Evolutionary conservation across 2,797 vertebrate species (phyloP), one percentile per base, ranked within the genome.

Genomic region (Enteromius trimaculatus): DNA sequence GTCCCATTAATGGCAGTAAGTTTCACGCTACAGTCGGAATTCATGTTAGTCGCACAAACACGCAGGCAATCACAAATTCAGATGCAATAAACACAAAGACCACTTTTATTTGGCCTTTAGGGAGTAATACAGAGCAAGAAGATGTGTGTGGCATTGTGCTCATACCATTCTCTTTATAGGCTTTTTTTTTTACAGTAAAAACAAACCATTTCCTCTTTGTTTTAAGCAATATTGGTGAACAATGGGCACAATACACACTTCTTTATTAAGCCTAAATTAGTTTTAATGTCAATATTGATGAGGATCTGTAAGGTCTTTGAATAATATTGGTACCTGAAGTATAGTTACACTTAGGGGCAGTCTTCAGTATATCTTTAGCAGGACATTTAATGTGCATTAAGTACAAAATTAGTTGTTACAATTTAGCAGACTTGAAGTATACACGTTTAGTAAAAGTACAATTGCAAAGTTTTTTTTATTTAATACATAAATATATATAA

Each of bases 111-210:
- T 72, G 68, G 68, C 37, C 19, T 58, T 65, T 34, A 68, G 53
- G 82, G 70, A 74, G 55, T 74, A 70, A 64, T 26, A 23, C 17
- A 53, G 44, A 74, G 7, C 19, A 65, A 81, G 55, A 71, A 71
- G 53, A 72, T 49, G 10, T 81, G 79, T 80, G 78, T 64, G 68
- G 26, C 42, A 51, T 34, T 72, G 13, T 64, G 69, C 69, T 81
- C 29, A 39, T 64, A 26, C 42, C 29, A 2, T 19, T 74, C 80
- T 81, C 53, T 74, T 62, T 23, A 62, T 81, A 55, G n/a, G 39
- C 2, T 60, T 80, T 23, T n/a, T 47, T 53, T 29, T 34, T n/a
- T 1, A 49, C 13, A 8, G 64, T n/a, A 49, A 81, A 72, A 64
- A 64, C 69, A 26, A 72, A 72, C 9, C 26, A 49, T 74, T 74